Conservation (phyloP, 2,888 invertebrate species). For the Zhengitettix transpicula region DNA sequence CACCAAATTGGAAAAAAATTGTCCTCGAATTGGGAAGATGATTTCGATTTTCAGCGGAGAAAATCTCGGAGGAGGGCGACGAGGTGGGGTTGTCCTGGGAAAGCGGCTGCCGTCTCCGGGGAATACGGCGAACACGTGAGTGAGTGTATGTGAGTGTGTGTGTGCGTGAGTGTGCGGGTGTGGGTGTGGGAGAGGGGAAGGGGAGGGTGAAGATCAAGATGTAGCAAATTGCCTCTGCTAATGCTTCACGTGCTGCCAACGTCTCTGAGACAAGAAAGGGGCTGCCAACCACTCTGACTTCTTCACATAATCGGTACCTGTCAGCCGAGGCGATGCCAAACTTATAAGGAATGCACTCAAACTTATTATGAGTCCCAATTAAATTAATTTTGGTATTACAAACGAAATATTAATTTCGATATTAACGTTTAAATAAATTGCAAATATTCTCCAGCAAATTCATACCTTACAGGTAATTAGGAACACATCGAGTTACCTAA, state of each 20-base stretch:
- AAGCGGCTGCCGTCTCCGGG: neutral
- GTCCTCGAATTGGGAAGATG: constrained; percentile 12
- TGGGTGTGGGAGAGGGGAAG: neutral
- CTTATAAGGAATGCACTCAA: too few relatives aligned
- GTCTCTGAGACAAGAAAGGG: neutral
- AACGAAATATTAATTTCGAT: too few relatives aligned
- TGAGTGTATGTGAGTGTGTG: neutral
- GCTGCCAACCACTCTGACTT: too few relatives aligned
- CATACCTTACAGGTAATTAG: too few relatives aligned
- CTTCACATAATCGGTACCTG: too few relatives aligned
- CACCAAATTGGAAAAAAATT: constrained; percentile 13
- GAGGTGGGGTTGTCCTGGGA: constrained; percentile 3
- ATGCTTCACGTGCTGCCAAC: neutral
- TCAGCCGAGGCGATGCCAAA: too few relatives aligned
- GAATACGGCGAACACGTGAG: neutral
- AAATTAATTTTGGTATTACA: too few relatives aligned
- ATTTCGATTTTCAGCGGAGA: constrained; percentile 11
- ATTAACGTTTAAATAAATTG: too few relatives aligned
- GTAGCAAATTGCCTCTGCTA: neutral
- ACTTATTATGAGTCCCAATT: too few relatives aligned
- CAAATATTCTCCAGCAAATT: too few relatives aligned
- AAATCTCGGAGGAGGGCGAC: neutral
- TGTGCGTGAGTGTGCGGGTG: neutral
- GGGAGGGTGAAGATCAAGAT: neutral
- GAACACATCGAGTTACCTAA: too few relatives aligned